Percentiles rank a stretch among this genome's conserved stretches.
phyloP scores from a whole-genome alignment of 2,113 vertebrate species.

The Struthio camelus region DNA sequence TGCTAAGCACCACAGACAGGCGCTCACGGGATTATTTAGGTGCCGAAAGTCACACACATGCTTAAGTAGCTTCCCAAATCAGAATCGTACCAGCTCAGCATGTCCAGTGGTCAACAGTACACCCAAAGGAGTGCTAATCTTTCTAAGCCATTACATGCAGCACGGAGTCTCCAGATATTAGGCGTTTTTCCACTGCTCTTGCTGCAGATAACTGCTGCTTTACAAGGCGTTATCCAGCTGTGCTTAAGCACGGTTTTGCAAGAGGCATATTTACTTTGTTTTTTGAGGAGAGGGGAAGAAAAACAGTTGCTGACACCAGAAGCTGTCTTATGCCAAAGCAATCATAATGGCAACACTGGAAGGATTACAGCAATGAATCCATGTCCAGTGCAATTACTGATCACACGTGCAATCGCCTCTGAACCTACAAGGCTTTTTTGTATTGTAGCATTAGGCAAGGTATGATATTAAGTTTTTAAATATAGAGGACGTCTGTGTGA shows the following conservation, averaged over 20 bases:
- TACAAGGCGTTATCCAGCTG: neutral
- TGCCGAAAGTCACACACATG: neutral
- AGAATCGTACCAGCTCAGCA: neutral
- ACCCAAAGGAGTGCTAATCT: neutral
- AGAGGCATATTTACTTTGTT: neutral
- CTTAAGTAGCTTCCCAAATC: neutral
- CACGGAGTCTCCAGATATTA: neutral
- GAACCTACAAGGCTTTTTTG: neutral
- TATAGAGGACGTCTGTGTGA: neutral
- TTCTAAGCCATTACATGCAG: neutral
- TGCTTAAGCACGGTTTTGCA: slow-evolving; percentile 6
- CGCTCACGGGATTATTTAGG: neutral
- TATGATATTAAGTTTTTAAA: neutral
- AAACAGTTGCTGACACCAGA: neutral
- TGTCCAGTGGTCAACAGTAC: neutral
- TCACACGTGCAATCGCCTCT: neutral
- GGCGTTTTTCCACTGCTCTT: neutral
- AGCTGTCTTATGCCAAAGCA: neutral
- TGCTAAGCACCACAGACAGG: neutral
- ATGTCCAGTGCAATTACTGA: neutral
- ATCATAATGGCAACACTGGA: neutral
- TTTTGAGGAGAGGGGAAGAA: neutral
- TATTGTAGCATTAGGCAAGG: neutral
- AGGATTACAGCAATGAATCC: neutral
- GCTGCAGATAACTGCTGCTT: neutral